These are phyloP conservation scores for Cichlasoma orientale DNA, from an alignment of 2,797 vertebrate species.

Conservation along the genomic window DNA sequence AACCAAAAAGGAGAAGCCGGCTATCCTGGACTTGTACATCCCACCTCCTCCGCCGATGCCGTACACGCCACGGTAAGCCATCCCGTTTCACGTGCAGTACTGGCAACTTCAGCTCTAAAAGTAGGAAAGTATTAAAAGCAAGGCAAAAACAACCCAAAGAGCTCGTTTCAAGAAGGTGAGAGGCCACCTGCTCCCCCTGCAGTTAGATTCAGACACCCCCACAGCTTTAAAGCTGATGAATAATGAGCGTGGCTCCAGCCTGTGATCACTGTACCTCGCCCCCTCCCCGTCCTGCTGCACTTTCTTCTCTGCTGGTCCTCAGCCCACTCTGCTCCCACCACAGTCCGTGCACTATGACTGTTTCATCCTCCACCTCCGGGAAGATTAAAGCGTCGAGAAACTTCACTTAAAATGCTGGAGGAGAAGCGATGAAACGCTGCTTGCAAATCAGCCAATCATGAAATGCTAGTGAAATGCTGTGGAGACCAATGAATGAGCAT, in stretches of 20 bases:
- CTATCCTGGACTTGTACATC: constrained; percentile 92
- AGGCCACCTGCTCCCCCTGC: background rate
- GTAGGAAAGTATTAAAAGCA: background rate
- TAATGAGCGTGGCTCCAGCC: constrained; percentile 37
- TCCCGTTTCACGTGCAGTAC: background rate
- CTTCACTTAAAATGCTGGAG: constrained; percentile 1
- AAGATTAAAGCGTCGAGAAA: constrained; percentile 1
- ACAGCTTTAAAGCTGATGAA: constrained; percentile 29
- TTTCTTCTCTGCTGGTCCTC: constrained; percentile 49
- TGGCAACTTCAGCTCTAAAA: background rate
- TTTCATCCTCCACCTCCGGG: constrained; percentile 46
- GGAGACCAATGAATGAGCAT: constrained; percentile 15
- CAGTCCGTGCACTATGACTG: constrained; percentile 35
- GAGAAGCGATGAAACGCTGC: no score
- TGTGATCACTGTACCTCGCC: background rate
- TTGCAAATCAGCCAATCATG: background rate
- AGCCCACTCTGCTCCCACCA: constrained; percentile 49
- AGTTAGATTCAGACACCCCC: background rate
- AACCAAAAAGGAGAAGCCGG: constrained; percentile 91
- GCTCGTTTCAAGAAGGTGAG: background rate
- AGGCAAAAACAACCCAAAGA: background rate
- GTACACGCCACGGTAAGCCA: constrained; percentile 89
- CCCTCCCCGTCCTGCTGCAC: constrained; percentile 33
- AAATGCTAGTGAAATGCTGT: background rate
- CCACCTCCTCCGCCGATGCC: constrained; percentile 90